Evolutionary conservation across 2,888 invertebrate species (phyloP).

Genomic region (Ametastegia equiseti): DNA sequence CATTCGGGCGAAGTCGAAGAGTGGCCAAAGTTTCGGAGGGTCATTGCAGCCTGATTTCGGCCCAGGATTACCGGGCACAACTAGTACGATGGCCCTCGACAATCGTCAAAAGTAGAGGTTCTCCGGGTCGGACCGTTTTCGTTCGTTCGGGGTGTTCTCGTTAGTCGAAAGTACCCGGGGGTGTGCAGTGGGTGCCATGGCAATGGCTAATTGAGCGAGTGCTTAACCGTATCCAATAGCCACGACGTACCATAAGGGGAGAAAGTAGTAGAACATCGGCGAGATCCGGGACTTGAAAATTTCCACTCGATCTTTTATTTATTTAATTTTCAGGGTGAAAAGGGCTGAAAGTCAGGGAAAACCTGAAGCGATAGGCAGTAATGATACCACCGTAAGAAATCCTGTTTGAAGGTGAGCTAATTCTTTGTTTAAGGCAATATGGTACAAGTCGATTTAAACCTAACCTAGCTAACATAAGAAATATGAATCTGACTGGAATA

Average conservation of each 20-base stretch:
- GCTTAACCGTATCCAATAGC: conserved; percentile 18
- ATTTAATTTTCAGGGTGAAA: neutral
- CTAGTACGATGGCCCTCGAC: conserved; percentile 23
- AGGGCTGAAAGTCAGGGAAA: neutral
- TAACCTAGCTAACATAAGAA: too few relatives aligned
- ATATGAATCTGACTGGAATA: too few relatives aligned
- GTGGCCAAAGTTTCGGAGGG: conserved; percentile 26
- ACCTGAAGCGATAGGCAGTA: neutral
- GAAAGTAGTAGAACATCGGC: neutral
- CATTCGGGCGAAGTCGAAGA: conserved; percentile 18
- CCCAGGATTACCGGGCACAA: conserved; percentile 27
- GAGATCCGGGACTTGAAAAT: conserved; percentile 8
- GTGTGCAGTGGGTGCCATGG: conserved; percentile 7
- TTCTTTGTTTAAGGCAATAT: too few relatives aligned
- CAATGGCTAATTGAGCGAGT: conserved; percentile 28
- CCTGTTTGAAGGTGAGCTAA: neutral
- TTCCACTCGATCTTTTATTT: conserved; percentile 23
- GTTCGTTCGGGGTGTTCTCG: conserved; percentile 38
- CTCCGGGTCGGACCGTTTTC: neutral
- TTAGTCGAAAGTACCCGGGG: conserved; percentile 26
- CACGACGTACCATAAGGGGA: neutral
- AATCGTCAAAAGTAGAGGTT: conserved; percentile 35
- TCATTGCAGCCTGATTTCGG: conserved; percentile 19
- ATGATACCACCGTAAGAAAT: neutral
- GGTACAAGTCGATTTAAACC: too few relatives aligned